Base-by-base conservation (phyloP, 2,888 invertebrate genomes). In the Agrenia bidenticulata region DNA sequence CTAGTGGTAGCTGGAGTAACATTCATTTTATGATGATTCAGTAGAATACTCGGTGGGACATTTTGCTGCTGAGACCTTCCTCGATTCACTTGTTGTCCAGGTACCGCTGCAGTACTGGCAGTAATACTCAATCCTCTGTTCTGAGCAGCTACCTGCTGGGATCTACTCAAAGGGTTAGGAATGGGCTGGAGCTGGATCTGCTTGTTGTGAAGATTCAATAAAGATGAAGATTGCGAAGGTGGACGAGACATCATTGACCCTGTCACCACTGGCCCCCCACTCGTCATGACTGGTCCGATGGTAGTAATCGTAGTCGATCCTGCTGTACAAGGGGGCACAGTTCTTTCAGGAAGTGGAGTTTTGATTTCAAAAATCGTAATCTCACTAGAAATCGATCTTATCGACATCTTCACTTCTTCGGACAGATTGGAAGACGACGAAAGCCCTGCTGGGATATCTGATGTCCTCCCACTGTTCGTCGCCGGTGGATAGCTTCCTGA, bases 361-460 rank as follows among this genome's bases (percentile, higher is more conserved):
- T 70, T 71, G 51, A 76, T 73, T 70, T 76, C 74, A 45, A 73
- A 76, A 39, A 76, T 74, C 2, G 76, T 74, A 49, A 74, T 76
- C 59, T 76, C 76, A 68, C 72, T 71, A 11, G 76, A 74, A 60
- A 76, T 70, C 37, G 73, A 72, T 26, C 73, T 51, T 49, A 75
- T 71, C 1, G 75, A 73, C 73, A 75, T 73, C 67, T 73, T 73
- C 17, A 75, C 73, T 55, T 69, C 72, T 61, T 73, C 75, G 9
- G 72, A 72, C 27, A 69, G 66, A 21, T 58, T 64, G 19, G 68
- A 63, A 21, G 71, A 64, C n/a, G 53, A 56, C 19, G 66, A 66
- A 27, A 69, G 54, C 11, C 65, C 59, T 21, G 68, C 21, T 19
- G 64, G 61, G 42, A 57, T 62, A 32, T 57, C 61, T 32, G 42